Conservation (phyloP, 2,113 vertebrate genomes). For the Actenoides hombroni region DNA sequence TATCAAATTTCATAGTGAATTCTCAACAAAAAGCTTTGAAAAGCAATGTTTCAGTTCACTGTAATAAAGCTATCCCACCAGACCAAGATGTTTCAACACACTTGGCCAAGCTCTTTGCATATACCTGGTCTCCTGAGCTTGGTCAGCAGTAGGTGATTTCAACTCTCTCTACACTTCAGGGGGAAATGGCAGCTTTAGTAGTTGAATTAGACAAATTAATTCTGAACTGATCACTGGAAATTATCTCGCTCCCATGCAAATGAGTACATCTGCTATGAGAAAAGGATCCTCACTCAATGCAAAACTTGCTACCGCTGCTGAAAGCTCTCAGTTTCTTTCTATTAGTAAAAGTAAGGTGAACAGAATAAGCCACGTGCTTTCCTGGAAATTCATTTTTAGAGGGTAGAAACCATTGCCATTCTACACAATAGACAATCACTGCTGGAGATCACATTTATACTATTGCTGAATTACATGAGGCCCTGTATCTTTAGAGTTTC, state of each 20-base stretch:
- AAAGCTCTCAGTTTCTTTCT: slow-evolving; percentile 43
- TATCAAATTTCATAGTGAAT: neutral
- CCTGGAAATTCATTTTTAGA: slow-evolving; percentile 36
- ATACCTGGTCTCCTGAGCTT: neutral
- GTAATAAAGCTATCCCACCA: neutral
- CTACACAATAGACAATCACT: neutral
- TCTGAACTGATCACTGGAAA: neutral
- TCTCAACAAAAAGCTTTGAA: neutral
- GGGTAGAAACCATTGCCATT: neutral
- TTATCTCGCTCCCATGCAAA: slow-evolving; percentile 42
- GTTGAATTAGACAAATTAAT: neutral
- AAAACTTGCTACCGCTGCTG: neutral
- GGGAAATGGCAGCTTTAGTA: neutral
- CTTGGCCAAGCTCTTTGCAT: neutral
- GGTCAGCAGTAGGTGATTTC: neutral
- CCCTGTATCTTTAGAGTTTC: neutral
- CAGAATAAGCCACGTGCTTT: slow-evolving; percentile 38
- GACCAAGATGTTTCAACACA: neutral
- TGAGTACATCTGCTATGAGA: neutral
- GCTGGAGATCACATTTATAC: neutral
- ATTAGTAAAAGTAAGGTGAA: slow-evolving; percentile 29
- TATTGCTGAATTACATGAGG: neutral
- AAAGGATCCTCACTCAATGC: slow-evolving; percentile 23
- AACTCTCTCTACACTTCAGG: neutral
- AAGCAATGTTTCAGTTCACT: neutral